Percentiles rank a stretch among this genome's conserved stretches.
These are phyloP conservation scores for Xylota segnis DNA, from an alignment of 2,888 invertebrate genomes.

Conservation along the genomic window DNA sequence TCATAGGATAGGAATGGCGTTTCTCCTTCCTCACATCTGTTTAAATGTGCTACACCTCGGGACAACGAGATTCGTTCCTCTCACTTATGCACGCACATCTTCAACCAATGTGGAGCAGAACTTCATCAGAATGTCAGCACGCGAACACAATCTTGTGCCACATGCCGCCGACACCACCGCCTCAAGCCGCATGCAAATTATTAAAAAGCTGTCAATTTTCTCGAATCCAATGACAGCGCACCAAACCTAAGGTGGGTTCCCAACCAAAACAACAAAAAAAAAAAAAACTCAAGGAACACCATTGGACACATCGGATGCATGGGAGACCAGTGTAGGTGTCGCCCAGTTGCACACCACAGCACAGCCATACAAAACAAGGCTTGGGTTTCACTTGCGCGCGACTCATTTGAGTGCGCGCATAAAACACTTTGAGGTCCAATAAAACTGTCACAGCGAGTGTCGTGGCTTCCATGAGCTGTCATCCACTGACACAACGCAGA, in stretches of 20 bases:
- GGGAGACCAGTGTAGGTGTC: constrained; percentile 51
- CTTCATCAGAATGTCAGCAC: constrained; percentile 68
- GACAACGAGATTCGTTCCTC: neutral
- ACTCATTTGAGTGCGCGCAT: constrained; percentile 80
- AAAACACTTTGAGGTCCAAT: constrained; percentile 84
- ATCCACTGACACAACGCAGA: constrained; percentile 63
- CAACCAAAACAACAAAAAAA: constrained; percentile 18
- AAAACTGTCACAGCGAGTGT: constrained; percentile 82
- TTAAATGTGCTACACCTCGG: constrained; percentile 46
- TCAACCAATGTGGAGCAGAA: constrained; percentile 60
- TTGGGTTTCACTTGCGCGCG: constrained; percentile 71
- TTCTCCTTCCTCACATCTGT: too few species aligned
- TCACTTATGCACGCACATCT: constrained; percentile 51
- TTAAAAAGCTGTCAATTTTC: constrained; percentile 77
- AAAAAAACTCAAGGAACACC: constrained; percentile 19
- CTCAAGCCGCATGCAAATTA: constrained; percentile 72
- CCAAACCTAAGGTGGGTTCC: constrained; percentile 54
- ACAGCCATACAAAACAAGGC: constrained; percentile 12
- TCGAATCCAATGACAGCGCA: constrained; percentile 69
- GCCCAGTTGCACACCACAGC: constrained; percentile 21
- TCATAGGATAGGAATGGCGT: too few species aligned
- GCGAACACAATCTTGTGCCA: constrained; percentile 55
- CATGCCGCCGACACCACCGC: constrained; percentile 65
- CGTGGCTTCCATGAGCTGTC: constrained; percentile 74
- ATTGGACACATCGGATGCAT: constrained; percentile 38